These are phyloP conservation scores for Aphis craccivora DNA, from an alignment of 1,140 invertebrate species.

Conservation along the genomic window DNA sequence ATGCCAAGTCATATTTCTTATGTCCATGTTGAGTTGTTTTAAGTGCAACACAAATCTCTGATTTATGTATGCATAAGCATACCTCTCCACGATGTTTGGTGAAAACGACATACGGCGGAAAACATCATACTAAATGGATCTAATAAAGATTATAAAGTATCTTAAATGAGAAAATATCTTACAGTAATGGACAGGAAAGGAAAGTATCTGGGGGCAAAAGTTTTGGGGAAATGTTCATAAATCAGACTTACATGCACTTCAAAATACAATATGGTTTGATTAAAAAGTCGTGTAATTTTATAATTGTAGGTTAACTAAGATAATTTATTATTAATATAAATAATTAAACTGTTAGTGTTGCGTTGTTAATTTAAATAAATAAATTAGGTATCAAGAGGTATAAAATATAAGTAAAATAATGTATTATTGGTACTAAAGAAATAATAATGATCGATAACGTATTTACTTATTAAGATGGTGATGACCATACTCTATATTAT, in stretches of 20 bases:
- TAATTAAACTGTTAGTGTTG: background rate
- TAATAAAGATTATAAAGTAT: background rate
- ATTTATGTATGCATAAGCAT: too few relatives aligned
- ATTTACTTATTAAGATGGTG: too few relatives aligned
- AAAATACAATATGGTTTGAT: background rate
- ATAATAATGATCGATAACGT: too few relatives aligned
- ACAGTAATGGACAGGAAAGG: background rate
- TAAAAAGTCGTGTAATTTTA: background rate
- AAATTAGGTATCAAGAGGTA: background rate
- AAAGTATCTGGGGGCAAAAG: background rate
- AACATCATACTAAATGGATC: background rate
- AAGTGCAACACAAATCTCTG: background rate
- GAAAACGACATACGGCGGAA: background rate
- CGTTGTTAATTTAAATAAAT: background rate
- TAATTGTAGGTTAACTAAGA: background rate
- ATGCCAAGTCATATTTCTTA: background rate
- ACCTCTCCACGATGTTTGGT: too few relatives aligned
- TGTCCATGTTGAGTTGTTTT: background rate
- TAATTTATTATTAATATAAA: background rate
- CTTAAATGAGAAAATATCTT: background rate
- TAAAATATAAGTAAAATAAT: background rate
- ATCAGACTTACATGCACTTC: background rate
- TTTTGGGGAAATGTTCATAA: background rate
- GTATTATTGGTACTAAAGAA: too few relatives aligned
- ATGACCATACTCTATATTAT: too few relatives aligned